Conservation (phyloP, 2,113 vertebrate genomes). For the Nothocercus nigrocapillus region DNA sequence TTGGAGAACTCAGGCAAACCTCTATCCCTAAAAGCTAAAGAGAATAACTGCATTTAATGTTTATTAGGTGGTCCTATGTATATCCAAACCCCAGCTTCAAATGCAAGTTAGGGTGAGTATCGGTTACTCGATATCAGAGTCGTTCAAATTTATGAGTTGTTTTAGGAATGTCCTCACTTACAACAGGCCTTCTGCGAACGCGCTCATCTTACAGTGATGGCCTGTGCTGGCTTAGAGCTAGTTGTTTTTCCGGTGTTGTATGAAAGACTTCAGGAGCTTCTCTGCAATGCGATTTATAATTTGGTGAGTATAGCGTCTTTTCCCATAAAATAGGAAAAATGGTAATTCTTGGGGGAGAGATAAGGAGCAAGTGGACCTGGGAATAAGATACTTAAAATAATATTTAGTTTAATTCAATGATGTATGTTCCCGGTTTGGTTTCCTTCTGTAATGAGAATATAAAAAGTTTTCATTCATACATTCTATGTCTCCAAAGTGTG, state of each 20-base stretch:
- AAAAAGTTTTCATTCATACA: conserved; percentile 33
- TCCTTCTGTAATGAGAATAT: conserved; percentile 7
- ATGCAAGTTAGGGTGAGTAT: neutral
- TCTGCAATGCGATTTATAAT: conserved; percentile 29
- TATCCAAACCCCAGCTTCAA: neutral
- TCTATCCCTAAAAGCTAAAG: neutral
- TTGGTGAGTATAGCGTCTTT: conserved; percentile 25
- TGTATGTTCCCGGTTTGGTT: conserved; percentile 38
- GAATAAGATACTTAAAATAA: conserved; percentile 51
- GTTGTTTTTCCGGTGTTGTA: conserved; percentile 47
- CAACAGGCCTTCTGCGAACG: neutral
- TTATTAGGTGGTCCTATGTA: neutral
- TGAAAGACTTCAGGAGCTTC: conserved; percentile 6
- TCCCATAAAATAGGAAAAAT: conserved; percentile 5
- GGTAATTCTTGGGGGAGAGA: neutral
- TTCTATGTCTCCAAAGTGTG: conserved; percentile 37
- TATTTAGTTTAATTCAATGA: conserved; percentile 40
- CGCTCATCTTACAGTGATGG: neutral
- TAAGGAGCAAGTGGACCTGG: conserved; percentile 15
- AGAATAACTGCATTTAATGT: neutral
- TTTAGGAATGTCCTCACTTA: neutral
- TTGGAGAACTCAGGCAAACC: neutral
- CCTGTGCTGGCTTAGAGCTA: neutral
- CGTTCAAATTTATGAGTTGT: neutral
- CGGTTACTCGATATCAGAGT: neutral